Conservation (phyloP, 1,140 invertebrate species). For the Muscidifurax raptorellus region DNA sequence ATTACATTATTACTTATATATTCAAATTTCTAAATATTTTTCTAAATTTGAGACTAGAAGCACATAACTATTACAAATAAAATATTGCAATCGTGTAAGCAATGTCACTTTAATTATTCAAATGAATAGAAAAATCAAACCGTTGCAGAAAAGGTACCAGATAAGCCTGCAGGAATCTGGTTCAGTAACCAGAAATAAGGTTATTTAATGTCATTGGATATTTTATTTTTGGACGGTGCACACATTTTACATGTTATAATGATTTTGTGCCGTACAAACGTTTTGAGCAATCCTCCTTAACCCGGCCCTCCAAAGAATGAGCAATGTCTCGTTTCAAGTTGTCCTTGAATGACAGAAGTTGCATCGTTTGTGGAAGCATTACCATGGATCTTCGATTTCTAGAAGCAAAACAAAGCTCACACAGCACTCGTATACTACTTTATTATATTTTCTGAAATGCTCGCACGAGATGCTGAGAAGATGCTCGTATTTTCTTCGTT, state of each 20-base stretch:
- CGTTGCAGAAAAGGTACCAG: conserved; percentile 28
- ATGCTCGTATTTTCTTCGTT: conserved; percentile 41
- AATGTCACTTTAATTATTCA: conserved; percentile 25
- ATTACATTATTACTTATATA: too few relatives aligned
- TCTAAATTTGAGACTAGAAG: too few relatives aligned
- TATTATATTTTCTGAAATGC: conserved; percentile 45
- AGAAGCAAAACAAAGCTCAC: conserved; percentile 17
- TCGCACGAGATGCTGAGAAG: conserved; percentile 33
- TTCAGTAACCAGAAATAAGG: conserved; percentile 30
- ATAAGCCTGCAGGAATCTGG: conserved; percentile 39
- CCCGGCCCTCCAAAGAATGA: conserved; percentile 22
- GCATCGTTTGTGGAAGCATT: conserved; percentile 41
- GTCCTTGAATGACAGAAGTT: conserved; percentile 41
- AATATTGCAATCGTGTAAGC: background rate
- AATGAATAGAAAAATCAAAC: conserved; percentile 29
- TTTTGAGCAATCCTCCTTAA: conserved; percentile 25
- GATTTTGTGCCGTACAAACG: conserved; percentile 23
- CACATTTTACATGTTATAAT: conserved; percentile 28
- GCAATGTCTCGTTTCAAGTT: conserved; percentile 42
- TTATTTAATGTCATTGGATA: conserved; percentile 33
- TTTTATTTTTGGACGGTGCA: conserved; percentile 46
- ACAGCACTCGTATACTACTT: conserved; percentile 40
- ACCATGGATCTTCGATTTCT: conserved; percentile 45
- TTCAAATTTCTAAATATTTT: too few relatives aligned
- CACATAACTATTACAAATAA: background rate